Evolutionary conservation across 2,113 vertebrate species (phyloP).

Genomic region (Sciurus niger): DNA sequence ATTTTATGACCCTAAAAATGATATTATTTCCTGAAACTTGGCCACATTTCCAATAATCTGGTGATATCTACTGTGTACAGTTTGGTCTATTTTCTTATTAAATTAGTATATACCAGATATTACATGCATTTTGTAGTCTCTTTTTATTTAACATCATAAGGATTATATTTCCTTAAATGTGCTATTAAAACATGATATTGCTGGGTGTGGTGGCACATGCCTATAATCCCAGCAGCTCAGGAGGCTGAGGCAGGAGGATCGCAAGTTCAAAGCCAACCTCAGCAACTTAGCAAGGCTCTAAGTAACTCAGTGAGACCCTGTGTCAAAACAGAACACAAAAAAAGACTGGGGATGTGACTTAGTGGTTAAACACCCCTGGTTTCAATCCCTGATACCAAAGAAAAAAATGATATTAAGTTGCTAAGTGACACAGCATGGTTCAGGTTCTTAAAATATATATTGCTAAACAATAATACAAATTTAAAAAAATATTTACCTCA

Average conservation of each 20-base stretch:
- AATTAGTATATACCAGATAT: background rate
- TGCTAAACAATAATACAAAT: background rate
- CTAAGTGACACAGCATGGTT: background rate
- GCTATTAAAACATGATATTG: background rate
- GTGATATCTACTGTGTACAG: background rate
- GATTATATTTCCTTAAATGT: background rate
- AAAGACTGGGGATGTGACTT: no score
- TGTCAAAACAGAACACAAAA: no score
- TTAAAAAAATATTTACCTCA: background rate
- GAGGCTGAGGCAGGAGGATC: no score
- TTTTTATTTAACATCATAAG: constrained; percentile 23
- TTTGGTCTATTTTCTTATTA: background rate
- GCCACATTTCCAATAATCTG: background rate
- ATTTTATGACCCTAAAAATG: background rate
- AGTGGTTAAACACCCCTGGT: no score
- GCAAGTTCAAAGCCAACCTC: no score
- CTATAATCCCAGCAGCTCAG: no score
- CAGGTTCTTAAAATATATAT: background rate
- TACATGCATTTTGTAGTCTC: background rate
- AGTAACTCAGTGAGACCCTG: no score
- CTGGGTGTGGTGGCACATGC: no score
- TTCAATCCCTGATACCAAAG: no score
- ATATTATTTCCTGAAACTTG: constrained; percentile 34
- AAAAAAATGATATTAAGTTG: background rate
- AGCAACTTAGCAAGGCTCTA: no score